A percentile compares a stretch with the other conserved stretches of the same genome.
phyloP scores from a whole-genome alignment of 1,140 invertebrate genomes.

The Bombus waltoni region DNA sequence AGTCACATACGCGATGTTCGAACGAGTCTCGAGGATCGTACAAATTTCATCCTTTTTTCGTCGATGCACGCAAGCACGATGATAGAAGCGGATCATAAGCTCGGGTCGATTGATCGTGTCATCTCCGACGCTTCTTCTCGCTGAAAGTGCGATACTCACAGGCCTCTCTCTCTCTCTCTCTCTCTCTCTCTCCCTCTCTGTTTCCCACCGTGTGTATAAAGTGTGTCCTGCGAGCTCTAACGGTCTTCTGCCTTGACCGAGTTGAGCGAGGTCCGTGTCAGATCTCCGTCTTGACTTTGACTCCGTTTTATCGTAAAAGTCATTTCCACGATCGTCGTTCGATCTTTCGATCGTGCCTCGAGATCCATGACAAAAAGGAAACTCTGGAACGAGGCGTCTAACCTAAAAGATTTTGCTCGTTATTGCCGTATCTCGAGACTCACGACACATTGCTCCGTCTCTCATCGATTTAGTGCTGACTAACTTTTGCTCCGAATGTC shows the following conservation, averaged over 20 bases:
- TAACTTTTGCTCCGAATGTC: not conserved
- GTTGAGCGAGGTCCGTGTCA: constrained; percentile 80
- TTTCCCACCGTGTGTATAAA: constrained; percentile 43
- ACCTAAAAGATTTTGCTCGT: not conserved
- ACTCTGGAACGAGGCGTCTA: not conserved
- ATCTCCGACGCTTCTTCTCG: constrained; percentile 21
- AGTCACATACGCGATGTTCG: not conserved
- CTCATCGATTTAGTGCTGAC: not conserved
- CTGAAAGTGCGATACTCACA: constrained; percentile 48
- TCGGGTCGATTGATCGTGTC: constrained; percentile 34
- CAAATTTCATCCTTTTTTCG: not conserved
- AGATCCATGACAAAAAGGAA: not conserved
- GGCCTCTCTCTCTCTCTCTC: constrained; percentile 3
- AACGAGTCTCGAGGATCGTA: not conserved
- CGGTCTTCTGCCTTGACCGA: constrained; percentile 81
- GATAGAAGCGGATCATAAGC: constrained; percentile 24
- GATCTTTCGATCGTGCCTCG: not conserved
- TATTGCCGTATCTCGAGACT: not conserved
- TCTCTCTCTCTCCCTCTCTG: not conserved
- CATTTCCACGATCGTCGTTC: constrained; percentile 63
- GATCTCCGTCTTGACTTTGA: constrained; percentile 82
- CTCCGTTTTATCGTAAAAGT: constrained; percentile 78
- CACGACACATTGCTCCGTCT: not conserved
- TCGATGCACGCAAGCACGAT: constrained; percentile 20
- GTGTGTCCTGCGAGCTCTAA: constrained; percentile 73